Conservation (phyloP, 2,113 vertebrate genomes). For the Danionella cerebrum region DNA sequence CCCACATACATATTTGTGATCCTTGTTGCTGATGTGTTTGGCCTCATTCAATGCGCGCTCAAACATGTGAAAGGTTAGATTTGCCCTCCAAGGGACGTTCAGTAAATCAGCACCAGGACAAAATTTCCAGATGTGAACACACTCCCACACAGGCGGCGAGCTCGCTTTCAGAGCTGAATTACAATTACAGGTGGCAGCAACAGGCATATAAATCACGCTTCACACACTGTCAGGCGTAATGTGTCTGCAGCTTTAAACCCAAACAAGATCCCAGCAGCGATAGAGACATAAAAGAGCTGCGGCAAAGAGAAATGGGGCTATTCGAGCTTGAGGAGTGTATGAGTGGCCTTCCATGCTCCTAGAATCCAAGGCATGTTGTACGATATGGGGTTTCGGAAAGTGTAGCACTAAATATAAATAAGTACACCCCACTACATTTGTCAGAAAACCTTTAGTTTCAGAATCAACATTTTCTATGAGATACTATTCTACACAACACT, state of each 20-base stretch:
- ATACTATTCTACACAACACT: no score
- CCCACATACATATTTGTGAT: no score
- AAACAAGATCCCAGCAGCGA: slow-evolving; percentile 49
- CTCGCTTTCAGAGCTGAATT: slow-evolving; percentile 47
- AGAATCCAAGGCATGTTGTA: no score
- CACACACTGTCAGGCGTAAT: slow-evolving; percentile 57
- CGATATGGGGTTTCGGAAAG: no score
- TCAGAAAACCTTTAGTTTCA: no score
- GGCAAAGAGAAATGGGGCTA: slow-evolving; percentile 15
- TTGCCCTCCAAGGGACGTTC: background rate
- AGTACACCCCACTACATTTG: no score
- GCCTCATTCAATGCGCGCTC: background rate
- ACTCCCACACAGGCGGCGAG: slow-evolving; percentile 31
- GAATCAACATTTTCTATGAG: no score
- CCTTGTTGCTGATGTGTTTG: no score
- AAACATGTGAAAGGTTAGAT: slow-evolving; percentile 21
- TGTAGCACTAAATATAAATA: no score
- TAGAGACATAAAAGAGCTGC: slow-evolving; percentile 23
- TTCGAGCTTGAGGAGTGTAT: slow-evolving; percentile 20
- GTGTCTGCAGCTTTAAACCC: slow-evolving; percentile 50
- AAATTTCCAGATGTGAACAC: slow-evolving; percentile 5
- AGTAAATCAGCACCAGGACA: slow-evolving; percentile 35
- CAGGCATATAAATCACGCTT: slow-evolving; percentile 57
- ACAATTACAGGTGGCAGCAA: slow-evolving; percentile 50
- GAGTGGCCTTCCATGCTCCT: slow-evolving; percentile 35